These are phyloP conservation scores for Lycaena phlaeas DNA, from an alignment of 2,888 invertebrate species.

Conservation along the genomic window DNA sequence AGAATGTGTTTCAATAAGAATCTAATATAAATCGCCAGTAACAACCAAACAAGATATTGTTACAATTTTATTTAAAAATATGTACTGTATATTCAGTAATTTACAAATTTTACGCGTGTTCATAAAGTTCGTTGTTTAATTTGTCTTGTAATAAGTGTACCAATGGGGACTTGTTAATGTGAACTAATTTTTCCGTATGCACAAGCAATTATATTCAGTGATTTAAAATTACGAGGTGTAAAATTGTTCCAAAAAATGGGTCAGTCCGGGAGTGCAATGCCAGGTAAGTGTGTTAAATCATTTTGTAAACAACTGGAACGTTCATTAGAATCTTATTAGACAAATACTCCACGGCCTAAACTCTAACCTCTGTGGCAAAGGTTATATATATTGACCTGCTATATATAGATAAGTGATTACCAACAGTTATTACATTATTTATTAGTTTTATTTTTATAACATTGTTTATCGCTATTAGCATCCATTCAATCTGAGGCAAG, in stretches of 20 bases:
- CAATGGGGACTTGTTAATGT: conserved; percentile 11
- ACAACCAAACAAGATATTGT: neutral
- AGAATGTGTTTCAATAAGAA: conserved; percentile 5
- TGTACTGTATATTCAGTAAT: neutral
- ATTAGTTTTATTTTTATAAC: too few relatives aligned
- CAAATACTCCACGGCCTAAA: neutral
- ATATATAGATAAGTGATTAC: neutral
- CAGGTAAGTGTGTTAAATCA: conserved; percentile 47
- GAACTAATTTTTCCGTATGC: conserved; percentile 9
- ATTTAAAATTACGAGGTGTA: conserved; percentile 20
- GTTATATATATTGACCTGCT: neutral
- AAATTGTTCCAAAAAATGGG: conserved; percentile 36
- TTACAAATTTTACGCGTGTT: conserved; percentile 27
- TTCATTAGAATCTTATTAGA: conserved; percentile 38
- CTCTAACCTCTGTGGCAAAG: conserved; percentile 16
- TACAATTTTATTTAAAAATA: neutral
- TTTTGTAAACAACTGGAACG: conserved; percentile 26
- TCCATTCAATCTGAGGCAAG: too few relatives aligned
- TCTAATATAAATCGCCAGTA: neutral
- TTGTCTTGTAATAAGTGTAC: conserved; percentile 7
- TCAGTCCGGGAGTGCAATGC: conserved; percentile 56
- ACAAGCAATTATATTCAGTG: conserved; percentile 20
- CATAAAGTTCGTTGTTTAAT: conserved; percentile 28
- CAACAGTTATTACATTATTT: too few relatives aligned
- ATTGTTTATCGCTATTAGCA: too few relatives aligned